phyloP scores from a whole-genome alignment of 2,797 vertebrate species.

The Sarcoramphus papa region DNA sequence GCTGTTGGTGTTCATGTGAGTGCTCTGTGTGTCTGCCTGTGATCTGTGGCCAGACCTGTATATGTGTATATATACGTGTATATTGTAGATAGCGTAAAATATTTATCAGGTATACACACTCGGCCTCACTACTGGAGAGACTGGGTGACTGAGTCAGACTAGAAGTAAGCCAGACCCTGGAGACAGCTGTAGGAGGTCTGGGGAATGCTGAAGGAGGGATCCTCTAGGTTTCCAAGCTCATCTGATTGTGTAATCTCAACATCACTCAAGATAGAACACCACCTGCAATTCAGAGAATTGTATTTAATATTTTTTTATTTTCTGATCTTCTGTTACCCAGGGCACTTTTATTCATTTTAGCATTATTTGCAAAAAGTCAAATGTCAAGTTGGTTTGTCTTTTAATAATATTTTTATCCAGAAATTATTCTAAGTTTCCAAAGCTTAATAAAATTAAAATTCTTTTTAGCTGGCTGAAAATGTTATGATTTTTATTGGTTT shows the following conservation, averaged over 20 bases:
- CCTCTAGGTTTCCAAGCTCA: neutral
- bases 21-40: neutral
- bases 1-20: neutral
- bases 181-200: accelerated
- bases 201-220: neutral
- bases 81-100: neutral
- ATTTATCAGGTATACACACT: neutral
- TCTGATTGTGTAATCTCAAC: neutral
- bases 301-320: neutral
- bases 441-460: neutral
- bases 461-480: neutral
- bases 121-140: neutral
- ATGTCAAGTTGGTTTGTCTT: neutral
- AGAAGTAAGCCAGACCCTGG: neutral
- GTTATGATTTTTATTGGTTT: neutral
- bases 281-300: neutral
- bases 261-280: neutral
- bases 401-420: neutral
- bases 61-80: neutral
- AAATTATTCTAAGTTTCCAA: neutral
- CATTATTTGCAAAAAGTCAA: neutral
- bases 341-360: neutral
- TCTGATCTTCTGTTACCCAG: neutral
- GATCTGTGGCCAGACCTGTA: neutral
- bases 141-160: neutral